Conservation (phyloP, 2,888 invertebrate genomes). For the Cordilura impudica region DNA sequence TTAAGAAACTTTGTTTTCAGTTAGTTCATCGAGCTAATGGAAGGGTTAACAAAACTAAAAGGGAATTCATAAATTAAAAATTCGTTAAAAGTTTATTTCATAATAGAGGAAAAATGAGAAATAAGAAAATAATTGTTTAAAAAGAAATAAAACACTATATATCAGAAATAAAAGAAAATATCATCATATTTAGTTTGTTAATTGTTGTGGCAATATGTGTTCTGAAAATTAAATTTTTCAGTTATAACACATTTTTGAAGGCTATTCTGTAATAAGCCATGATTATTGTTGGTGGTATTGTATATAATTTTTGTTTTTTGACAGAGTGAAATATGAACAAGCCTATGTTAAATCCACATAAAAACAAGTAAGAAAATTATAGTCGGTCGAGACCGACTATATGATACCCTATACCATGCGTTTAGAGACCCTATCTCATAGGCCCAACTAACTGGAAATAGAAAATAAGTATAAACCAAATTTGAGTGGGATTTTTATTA, state of each 20-base stretch:
- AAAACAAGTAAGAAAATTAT: too few relatives aligned
- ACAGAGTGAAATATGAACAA: background rate
- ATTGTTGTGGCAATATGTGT: background rate
- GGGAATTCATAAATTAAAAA: background rate
- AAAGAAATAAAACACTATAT: background rate
- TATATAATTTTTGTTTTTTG: too few relatives aligned
- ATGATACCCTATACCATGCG: too few relatives aligned
- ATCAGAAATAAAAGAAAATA: background rate
- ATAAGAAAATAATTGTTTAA: background rate
- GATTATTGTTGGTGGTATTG: background rate
- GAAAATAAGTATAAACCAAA: too few relatives aligned
- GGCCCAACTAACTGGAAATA: too few relatives aligned
- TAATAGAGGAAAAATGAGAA: background rate
- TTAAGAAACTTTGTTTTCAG: constrained; percentile 25
- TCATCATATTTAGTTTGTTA: background rate
- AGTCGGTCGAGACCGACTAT: too few relatives aligned
- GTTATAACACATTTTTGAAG: background rate
- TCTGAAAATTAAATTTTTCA: background rate
- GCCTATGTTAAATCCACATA: background rate
- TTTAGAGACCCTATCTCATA: too few relatives aligned
- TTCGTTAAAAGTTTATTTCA: background rate
- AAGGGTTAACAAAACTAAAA: background rate
- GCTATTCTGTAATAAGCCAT: background rate
- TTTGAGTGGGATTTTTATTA: too few relatives aligned
- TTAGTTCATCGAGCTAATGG: background rate